phyloP scores from a whole-genome alignment of 2,888 invertebrate genomes.

The Amiota communis region DNA sequence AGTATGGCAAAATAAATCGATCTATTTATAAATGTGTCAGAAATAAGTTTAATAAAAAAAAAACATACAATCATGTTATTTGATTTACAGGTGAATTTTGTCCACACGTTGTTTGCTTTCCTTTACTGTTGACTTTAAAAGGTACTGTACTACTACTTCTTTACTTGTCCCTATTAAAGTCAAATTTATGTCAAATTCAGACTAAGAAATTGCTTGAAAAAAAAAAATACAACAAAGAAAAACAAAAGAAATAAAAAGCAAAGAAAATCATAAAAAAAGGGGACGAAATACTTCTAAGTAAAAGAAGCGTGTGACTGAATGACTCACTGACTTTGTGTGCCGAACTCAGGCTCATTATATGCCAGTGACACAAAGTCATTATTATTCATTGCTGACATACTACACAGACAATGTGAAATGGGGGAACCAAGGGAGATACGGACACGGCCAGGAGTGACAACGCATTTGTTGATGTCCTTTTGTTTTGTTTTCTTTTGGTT shows the following conservation, averaged over 20 bases:
- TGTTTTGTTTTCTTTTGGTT: not conserved
- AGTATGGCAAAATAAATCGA: no score
- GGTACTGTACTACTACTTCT: no score
- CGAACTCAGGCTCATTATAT: not conserved
- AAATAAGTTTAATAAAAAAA: no score
- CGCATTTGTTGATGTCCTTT: not conserved
- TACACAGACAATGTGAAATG: not conserved
- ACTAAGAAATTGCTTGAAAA: not conserved
- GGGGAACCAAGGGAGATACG: not conserved
- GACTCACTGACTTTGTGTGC: not conserved
- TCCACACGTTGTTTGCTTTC: no score
- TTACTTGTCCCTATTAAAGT: not conserved
- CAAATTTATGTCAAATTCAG: conserved; percentile 11
- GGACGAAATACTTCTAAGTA: not conserved
- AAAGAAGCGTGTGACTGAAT: not conserved
- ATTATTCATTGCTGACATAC: conserved; percentile 18
- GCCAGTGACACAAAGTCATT: conserved; percentile 13
- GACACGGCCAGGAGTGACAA: not conserved
- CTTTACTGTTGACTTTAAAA: no score
- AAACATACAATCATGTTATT: no score
- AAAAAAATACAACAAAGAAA: not conserved
- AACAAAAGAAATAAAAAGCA: not conserved
- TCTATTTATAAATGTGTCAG: no score
- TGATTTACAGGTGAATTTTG: no score
- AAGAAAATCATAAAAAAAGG: not conserved